Evolutionary conservation across 2,113 vertebrate species (phyloP), one percentile per base, ranked within the genome.

Genomic region (Pachypanchax playfairii): DNA sequence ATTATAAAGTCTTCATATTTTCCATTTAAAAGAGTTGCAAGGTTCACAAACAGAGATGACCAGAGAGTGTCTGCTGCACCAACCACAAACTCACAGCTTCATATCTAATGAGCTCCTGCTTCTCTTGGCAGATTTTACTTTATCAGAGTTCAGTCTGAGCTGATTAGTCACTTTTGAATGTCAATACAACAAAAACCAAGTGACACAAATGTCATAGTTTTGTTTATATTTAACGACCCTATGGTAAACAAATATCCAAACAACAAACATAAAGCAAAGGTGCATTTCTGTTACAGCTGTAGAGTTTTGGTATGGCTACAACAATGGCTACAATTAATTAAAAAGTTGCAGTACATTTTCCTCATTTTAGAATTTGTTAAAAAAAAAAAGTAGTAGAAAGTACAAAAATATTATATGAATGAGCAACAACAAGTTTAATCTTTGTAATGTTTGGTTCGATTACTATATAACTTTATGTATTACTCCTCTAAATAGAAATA

Each of bases 21-120:
- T 33, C n/a, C n/a, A n/a, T 59, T 33, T 33, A 11, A 33, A 33
- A 33, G 6, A 7, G 22, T 21, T 3, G 51, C 26, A 46, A 9
- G 12, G 22, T 33, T 33, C 20, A 24, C 25, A 48, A 48, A 17
- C 12, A 48, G 46, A 7, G 46, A 26, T 26, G 24, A 26, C 44
- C 25, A 12, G 8, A 13, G 11, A 24, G 22, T 47, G 22, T 22
- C 42, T 15, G 14, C 39, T n/a, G 15, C 53, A 1, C 24, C n/a
- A 46, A 39, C 5, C 31, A 49, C 36, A 21, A 28, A 48, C 20
- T 4, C 60, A 21, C 39, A 39, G 50, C 55, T 51, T 35, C 46
- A 31, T 17, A 36, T 26, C 44, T 58, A 51, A 66, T 57, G 67
- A 66, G 47, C 25, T n/a, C 24, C 47, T 28, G 47, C 24, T 49